Evolutionary conservation across 2,797 vertebrate genomes (phyloP).

Genomic region (Aplochiton taeniatus): DNA sequence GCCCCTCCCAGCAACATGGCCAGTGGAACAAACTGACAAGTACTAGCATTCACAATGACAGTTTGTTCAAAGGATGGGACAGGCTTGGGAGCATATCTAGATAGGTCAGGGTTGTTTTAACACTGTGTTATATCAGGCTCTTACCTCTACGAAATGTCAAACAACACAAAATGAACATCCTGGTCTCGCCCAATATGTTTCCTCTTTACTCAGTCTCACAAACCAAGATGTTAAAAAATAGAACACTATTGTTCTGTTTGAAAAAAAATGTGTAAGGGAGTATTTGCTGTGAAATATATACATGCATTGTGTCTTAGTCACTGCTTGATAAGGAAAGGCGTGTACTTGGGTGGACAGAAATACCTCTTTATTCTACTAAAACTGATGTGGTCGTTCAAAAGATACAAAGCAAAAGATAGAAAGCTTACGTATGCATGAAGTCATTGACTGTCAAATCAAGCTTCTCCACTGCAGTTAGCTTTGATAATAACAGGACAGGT

Average conservation of each 20-base stretch:
- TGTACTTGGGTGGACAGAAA: too few species aligned
- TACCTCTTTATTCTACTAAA: too few species aligned
- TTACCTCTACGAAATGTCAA: not conserved
- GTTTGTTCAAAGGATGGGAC: constrained; percentile 33
- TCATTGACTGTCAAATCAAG: not conserved
- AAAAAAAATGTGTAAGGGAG: not conserved
- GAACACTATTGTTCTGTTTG: constrained; percentile 1
- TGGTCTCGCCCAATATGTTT: not conserved
- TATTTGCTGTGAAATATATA: not conserved
- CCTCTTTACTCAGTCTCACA: not conserved
- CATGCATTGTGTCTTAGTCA: not conserved
- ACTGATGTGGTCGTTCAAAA: too few species aligned
- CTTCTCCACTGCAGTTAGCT: not conserved
- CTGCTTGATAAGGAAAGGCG: too few species aligned
- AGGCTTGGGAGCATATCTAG: not conserved
- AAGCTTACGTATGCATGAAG: constrained; percentile 3
- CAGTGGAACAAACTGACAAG: constrained; percentile 22
- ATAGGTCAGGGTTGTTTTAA: constrained; percentile 17
- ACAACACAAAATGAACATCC: not conserved
- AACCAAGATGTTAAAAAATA: not conserved
- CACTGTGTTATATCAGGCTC: not conserved
- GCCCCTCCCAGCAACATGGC: constrained; percentile 15
- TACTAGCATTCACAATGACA: constrained; percentile 37
- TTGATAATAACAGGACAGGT: not conserved
- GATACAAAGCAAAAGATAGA: too few species aligned